A percentile compares a stretch with the other conserved stretches of the same genome.
Conservation (phyloP, 2,797 vertebrate genomes). For the Aldrovandia affinis region DNA sequence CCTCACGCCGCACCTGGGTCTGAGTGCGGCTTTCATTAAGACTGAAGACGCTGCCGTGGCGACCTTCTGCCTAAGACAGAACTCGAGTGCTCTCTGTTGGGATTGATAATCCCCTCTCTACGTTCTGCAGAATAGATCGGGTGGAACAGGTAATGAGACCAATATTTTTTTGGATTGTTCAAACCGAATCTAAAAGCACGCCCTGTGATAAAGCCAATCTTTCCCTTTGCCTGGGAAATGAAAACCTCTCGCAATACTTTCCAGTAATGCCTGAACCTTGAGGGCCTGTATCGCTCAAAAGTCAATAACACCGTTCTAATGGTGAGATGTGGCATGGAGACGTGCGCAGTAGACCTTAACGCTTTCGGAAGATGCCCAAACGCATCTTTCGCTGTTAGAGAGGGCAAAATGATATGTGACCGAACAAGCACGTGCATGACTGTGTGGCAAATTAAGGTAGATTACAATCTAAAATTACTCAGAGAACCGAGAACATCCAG, state of each 20-base stretch:
- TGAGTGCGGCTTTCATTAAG: constrained; percentile 13
- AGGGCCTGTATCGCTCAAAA: background rate
- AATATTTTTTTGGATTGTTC: background rate
- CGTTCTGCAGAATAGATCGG: background rate
- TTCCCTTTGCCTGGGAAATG: background rate
- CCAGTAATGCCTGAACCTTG: background rate
- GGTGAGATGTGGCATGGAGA: background rate
- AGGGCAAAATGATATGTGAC: background rate
- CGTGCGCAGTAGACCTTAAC: background rate
- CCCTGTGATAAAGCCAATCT: constrained; percentile 4
- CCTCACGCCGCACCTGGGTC: constrained; percentile 19
- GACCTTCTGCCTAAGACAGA: background rate
- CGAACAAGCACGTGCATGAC: no score
- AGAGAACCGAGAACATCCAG: background rate
- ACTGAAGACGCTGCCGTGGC: background rate
- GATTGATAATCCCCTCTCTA: background rate
- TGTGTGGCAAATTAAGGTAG: background rate
- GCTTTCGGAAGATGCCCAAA: background rate
- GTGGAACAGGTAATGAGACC: background rate
- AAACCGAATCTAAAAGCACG: background rate
- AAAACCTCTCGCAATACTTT: background rate
- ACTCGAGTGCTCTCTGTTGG: background rate
- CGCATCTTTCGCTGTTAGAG: background rate
- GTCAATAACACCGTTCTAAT: background rate
- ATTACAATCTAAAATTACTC: constrained; percentile 6